A percentile compares a stretch with the other conserved stretches of the same genome.
phyloP scores from a whole-genome alignment of 2,797 vertebrate genomes.

The Mastacembelus armatus region DNA sequence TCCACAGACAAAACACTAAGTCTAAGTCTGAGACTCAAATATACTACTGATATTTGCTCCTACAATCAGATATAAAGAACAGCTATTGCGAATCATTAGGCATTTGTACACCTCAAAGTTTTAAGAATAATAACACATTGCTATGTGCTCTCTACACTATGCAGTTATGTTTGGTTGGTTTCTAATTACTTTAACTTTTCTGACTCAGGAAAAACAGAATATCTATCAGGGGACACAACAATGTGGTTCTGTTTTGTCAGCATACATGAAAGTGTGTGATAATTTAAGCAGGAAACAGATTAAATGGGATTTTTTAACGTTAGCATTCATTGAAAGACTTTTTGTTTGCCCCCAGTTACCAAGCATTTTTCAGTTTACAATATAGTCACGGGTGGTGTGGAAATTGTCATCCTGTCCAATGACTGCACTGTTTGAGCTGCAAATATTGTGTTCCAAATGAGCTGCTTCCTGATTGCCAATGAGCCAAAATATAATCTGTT shows the following conservation, averaged over 20 bases:
- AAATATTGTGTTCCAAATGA: conserved; percentile 46
- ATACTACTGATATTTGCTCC: background rate
- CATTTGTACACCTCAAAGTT: background rate
- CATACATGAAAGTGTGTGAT: background rate
- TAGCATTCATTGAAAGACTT: conserved; percentile 30
- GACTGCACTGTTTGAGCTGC: conserved; percentile 44
- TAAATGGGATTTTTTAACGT: conserved; percentile 21
- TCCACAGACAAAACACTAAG: background rate
- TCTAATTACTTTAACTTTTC: conserved; percentile 18
- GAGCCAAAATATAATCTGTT: conserved; percentile 36
- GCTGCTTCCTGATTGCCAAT: conserved; percentile 42
- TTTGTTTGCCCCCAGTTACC: conserved; percentile 20
- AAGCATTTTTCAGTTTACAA: conserved; percentile 37
- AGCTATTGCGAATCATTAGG: background rate
- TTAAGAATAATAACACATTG: background rate
- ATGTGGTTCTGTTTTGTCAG: conserved; percentile 6
- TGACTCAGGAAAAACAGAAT: conserved; percentile 18
- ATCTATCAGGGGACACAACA: conserved; percentile 15
- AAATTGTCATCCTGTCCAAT: conserved; percentile 40
- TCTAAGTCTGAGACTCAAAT: background rate
- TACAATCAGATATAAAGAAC: background rate
- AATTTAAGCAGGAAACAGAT: conserved; percentile 12
- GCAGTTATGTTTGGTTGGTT: conserved; percentile 1
- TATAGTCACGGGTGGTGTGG: conserved; percentile 30
- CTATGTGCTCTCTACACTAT: background rate